Evolutionary conservation across 2,888 invertebrate genomes (phyloP), one percentile per base, ranked within the genome.

Genomic region (Chironomus riparius): DNA sequence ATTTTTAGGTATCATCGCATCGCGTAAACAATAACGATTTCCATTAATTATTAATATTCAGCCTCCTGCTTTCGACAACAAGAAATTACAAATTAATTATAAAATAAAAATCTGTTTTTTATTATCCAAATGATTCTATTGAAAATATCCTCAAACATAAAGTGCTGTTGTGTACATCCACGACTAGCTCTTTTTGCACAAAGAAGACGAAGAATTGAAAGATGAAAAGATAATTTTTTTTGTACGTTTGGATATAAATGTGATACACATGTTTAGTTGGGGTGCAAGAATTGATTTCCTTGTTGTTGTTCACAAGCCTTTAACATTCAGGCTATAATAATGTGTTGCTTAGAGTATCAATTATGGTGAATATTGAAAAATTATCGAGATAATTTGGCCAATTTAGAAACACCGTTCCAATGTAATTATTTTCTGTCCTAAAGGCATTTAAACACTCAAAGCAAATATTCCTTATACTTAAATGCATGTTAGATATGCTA

Each of bases 71-170:
- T 65, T 65, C 65, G 65, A 65, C 65, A 38, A 24, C 74, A 74
- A 62, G 48, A 74, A 62, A 74, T 74, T 47, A 74, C 74, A 74
- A 74, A 74, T 74, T 74, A 74, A 74, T 74, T 74, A 74, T 68
- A 74, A 38, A 38, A 74, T 48, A 47, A 38, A 24, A 62, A 74
- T 74, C 74, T 74, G 74, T 74, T 74, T 74, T 74, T 74, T 74
- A 74, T 74, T 74, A 74, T 74, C 74, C 22, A 24, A 65, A 65
- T 13, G 21, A 24, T 21, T 24, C 21, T 65, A 13, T 65, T 65
- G 13, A 65, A 24, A 21, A 65, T 21, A 21, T 13, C 13, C 50
- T 15, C 13, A 15, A 1, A 6, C 18, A 15, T 4, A 56, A 56
- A 15, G 56, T 56, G 56, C 56, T 15, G 18, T n/a, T 56, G 15